Evolutionary conservation across 2,113 vertebrate genomes (phyloP), one percentile per base, ranked within the genome.

Genomic region (Dipodomys spectabilis): DNA sequence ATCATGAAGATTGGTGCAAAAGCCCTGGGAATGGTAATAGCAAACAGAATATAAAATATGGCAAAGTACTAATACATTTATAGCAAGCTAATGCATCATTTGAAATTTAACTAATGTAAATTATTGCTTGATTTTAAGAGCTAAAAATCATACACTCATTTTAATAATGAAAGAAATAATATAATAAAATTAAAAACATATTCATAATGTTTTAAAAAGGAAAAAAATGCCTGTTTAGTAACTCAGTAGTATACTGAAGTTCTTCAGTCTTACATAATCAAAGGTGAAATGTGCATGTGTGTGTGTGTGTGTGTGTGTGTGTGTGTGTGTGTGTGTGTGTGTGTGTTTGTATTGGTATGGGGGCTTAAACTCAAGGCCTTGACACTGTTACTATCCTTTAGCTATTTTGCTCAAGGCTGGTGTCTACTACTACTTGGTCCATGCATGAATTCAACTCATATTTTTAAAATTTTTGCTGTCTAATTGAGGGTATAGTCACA

Each of bases 111-210:
- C 16, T 81, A 67, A 57, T 77, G 9, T 71, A 82, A 82, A 82
- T 53, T 62, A 72, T 65, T 65, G 12, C 30, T 35, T 53, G 53
- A n/a, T 77, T 71, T 1, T 79, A 83, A 72, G 39, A 86, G 3
- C 77, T 27, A 82, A 82, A 74, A 79, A 73, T 28, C 45, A 82
- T 49, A 53, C 27, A 86, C 71, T 73, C 1, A 79, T 45, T 80
- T 49, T 49, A 49, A 60, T 49, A 49, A 60, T 72, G 19, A 57
- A 45, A 89, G 27, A 90, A 53, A 71, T 13, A 15, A n/a, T 30
- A 79, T 84, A 53, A 80, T 79, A 83, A 68, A 94, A 74, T 22
- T 62, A 25, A 91, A 74, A 16, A 84, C 73, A 75, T 15, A 85
- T 28, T 53, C 71, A 81, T 4, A 7, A 75, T 75, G 20, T 5